A percentile compares a stretch with the other conserved stretches of the same genome.
Conservation (phyloP, 1,140 invertebrate genomes). For the Diachasma alloeum region DNA sequence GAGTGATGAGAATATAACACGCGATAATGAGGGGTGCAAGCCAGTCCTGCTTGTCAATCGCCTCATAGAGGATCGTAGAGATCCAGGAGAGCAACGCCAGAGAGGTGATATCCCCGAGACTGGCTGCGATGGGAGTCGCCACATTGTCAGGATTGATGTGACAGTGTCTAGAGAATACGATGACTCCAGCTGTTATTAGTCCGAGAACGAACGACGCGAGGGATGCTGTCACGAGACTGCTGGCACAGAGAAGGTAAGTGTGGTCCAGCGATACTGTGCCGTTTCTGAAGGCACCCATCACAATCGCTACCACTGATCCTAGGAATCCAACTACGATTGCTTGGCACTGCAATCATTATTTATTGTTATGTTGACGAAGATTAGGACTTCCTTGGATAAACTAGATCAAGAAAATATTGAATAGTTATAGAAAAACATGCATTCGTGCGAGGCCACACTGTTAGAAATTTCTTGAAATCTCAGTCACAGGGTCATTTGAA, state of each 20-base stretch:
- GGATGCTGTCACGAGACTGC: slow-evolving; percentile 83
- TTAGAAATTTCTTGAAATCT: background rate
- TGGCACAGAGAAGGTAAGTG: slow-evolving; percentile 80
- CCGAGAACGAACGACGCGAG: slow-evolving; percentile 75
- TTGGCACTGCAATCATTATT: slow-evolving; percentile 72
- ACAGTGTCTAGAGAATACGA: slow-evolving; percentile 73
- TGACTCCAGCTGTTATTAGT: slow-evolving; percentile 77
- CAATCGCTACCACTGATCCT: slow-evolving; percentile 80
- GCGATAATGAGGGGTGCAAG: slow-evolving; percentile 73
- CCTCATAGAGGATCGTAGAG: slow-evolving; percentile 69
- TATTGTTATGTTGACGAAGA: background rate
- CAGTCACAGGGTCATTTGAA: no score
- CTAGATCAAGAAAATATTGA: background rate
- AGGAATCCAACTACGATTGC: slow-evolving; percentile 88
- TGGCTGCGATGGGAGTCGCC: slow-evolving; percentile 89
- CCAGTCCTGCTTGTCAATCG: slow-evolving; percentile 72
- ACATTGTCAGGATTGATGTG: slow-evolving; percentile 91
- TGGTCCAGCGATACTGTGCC: slow-evolving; percentile 78
- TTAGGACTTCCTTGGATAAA: background rate
- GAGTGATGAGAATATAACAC: slow-evolving; percentile 71
- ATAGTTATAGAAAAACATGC: no score
- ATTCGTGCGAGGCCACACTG: no score
- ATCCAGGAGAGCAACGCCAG: slow-evolving; percentile 77
- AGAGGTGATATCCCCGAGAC: slow-evolving; percentile 84
- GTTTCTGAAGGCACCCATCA: slow-evolving; percentile 81